phyloP scores from a whole-genome alignment of 2,797 vertebrate genomes.

The Hypotaenidia okinawae region DNA sequence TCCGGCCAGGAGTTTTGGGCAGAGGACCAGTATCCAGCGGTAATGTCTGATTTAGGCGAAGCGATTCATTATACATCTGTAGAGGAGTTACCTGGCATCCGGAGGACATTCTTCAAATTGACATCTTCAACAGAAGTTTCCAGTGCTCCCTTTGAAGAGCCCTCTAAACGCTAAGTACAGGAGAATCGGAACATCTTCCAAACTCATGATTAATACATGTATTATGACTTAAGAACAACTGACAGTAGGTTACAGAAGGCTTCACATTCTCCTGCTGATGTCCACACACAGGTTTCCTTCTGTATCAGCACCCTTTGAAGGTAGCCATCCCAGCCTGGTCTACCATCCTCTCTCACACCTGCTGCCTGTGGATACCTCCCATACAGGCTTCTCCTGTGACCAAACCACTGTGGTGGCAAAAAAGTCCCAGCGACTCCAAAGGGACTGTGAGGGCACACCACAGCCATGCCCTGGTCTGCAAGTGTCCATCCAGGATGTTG shows the following conservation, averaged over 20 bases:
- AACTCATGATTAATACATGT: background rate
- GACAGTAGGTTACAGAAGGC: background rate
- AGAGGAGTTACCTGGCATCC: conserved; percentile 19
- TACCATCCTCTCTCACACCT: background rate
- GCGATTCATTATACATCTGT: conserved; percentile 29
- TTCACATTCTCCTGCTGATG: background rate
- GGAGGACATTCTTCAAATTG: conserved; percentile 17
- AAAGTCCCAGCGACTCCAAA: background rate
- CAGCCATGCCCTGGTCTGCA: background rate
- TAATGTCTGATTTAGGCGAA: conserved; percentile 32
- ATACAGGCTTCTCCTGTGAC: background rate
- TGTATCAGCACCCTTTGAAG: background rate
- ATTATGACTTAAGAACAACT: conserved; percentile 6
- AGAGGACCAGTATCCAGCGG: background rate
- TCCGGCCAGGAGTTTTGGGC: background rate
- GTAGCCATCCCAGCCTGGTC: background rate
- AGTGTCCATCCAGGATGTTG: rapidly evolving
- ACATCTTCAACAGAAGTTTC: conserved; percentile 29
- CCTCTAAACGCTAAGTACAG: conserved; percentile 1
- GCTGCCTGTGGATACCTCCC: background rate
- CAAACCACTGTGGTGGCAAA: background rate
- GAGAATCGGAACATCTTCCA: background rate
- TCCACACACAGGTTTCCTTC: background rate
- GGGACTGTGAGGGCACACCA: background rate
- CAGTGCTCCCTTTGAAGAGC: conserved; percentile 17